Evolutionary conservation across 2,797 vertebrate genomes (phyloP), one percentile per base, ranked within the genome.

Genomic region (Myiothlypis chrysogaster): DNA sequence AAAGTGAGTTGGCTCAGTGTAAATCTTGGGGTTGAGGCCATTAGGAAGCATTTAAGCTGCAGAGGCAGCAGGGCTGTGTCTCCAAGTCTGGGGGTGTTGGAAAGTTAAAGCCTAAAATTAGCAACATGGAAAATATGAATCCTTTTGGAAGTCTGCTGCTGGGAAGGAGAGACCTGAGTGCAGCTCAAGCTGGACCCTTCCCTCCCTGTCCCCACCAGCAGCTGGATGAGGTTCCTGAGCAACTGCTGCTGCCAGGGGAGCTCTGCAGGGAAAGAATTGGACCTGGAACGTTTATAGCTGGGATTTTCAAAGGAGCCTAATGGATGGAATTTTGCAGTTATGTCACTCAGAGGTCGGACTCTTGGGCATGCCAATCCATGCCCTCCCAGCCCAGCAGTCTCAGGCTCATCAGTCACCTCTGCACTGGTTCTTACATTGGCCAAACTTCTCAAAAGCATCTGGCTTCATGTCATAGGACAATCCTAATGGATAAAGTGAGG

Each of bases 21-120:
- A 94, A 94, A 95, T 96, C 94, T 96, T n/a, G 19, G 83, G 82
- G 80, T 63, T 87, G 89, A 87, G 93, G 89, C 95, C 94, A 90
- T 95, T 92, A 94, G 95, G 78, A 96, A 91, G 73, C 44, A 32
- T 93, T 96, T 86, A 73, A 91, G 65, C 78, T 80, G 83, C 88
- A 82, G 90, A 95, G 86, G 79, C 83, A 75, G 52, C 4, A 3
- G 72, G 78, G 68, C 69, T 91, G 49, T 60, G 59, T n/a, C 87
- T 88, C 75, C 37, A 32, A 34, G 75, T 79, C 82, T 76, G 80
- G 34, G 87, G 57, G 66, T 64, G 73, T 28, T 83, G 85, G 72
- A 83, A 92, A 94, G 76, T 28, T 47, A 55, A 85, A 73, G 28
- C 34, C 57, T 83, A 90, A 81, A 83, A 93, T 75, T 85, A 86